These are phyloP conservation scores for Cosmia pyralina DNA, from an alignment of 2,888 invertebrate species.

Conservation along the genomic window DNA sequence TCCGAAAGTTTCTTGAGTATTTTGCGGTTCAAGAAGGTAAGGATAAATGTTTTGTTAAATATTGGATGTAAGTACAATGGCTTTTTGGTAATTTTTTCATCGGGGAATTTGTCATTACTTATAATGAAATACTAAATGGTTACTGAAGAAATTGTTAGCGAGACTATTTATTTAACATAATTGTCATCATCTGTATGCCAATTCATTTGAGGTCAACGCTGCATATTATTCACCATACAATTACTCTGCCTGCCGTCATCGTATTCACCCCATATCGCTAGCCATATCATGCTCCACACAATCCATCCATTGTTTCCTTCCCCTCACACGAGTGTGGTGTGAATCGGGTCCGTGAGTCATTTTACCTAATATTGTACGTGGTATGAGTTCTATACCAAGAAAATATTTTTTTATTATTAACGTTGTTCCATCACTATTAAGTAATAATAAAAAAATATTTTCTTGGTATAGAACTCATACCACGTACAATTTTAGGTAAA, in stretches of 20 bases:
- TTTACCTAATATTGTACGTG: too few species aligned
- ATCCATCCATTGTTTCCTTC: background rate
- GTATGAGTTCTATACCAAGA: too few species aligned
- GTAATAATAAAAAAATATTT: too few species aligned
- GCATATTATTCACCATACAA: background rate
- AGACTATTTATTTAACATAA: background rate
- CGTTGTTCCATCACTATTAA: too few species aligned
- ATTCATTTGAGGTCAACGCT: background rate
- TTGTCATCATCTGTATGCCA: background rate
- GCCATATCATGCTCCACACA: background rate
- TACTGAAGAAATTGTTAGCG: background rate
- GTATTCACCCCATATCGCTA: background rate
- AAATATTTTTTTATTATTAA: too few species aligned
- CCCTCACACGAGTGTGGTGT: too few species aligned
- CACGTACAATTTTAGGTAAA: too few species aligned
- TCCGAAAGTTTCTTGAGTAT: constrained; percentile 29
- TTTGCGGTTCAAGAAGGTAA: constrained; percentile 18
- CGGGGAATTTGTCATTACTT: background rate
- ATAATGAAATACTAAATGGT: background rate
- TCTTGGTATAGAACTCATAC: too few species aligned
- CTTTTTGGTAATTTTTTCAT: constrained; percentile 10
- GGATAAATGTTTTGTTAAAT: constrained; percentile 34
- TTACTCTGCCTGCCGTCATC: background rate
- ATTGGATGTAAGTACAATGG: constrained; percentile 28
- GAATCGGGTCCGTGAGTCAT: too few species aligned